Evolutionary conservation across 2,888 invertebrate genomes (phyloP).

Genomic region (Anodontia alba): DNA sequence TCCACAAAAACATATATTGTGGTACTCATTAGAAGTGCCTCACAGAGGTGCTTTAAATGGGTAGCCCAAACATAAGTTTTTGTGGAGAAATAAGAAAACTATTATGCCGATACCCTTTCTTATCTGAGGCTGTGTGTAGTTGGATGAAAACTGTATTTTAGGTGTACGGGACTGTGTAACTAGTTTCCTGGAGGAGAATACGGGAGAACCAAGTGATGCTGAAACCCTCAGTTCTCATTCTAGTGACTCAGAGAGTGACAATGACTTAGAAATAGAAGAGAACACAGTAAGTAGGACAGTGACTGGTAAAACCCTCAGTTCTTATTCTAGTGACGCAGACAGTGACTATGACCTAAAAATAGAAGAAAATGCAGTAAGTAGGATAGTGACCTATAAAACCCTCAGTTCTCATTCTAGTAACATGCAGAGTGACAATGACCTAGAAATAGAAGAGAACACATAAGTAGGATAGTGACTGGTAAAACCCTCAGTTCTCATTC

Average conservation of each 20-base stretch:
- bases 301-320: conserved; percentile 49
- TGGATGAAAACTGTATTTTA: too few relatives aligned
- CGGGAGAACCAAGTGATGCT: conserved; percentile 49
- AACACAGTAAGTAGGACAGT: too few relatives aligned
- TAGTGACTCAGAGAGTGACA: conserved; percentile 22
- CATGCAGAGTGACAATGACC: not conserved
- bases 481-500: conserved; percentile 50
- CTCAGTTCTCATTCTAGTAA: conserved; percentile 40
- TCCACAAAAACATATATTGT: too few relatives aligned
- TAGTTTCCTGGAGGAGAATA: conserved; percentile 27
- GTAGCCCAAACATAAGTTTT: too few relatives aligned
- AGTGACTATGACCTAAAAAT: not conserved
- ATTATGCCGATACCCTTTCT: too few relatives aligned
- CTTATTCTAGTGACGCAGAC: conserved; percentile 34
- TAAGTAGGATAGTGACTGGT: too few relatives aligned
- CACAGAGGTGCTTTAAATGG: too few relatives aligned
- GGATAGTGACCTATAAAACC: conserved; percentile 45
- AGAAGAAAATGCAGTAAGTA: not conserved
- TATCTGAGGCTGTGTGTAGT: too few relatives aligned
- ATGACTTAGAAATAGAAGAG: not conserved
- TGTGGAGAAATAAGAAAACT: too few relatives aligned
- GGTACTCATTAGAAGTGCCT: too few relatives aligned
- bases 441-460: not conserved
- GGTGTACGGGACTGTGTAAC: conserved; percentile 31
- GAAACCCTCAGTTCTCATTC: conserved; percentile 51